Evolutionary conservation across 2,113 vertebrate genomes (phyloP), one percentile per base, ranked within the genome.

Genomic region (Phoenicopterus ruber): DNA sequence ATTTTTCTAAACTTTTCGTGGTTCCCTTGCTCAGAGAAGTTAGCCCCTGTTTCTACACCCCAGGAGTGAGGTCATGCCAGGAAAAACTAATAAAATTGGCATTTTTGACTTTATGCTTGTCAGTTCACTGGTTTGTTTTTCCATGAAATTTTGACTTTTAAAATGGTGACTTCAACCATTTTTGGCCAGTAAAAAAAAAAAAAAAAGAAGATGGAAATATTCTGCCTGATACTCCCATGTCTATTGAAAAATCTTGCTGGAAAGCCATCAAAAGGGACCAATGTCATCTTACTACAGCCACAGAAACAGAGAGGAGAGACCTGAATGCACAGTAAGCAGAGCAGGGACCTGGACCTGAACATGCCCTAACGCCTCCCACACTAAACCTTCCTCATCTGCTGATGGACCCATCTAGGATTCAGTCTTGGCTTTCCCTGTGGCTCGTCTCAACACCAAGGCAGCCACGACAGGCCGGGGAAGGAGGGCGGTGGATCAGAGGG

Each of bases 371-470:
- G 3, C 3, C 24, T 66, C 47, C 57, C 11, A 11, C 13, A 4
- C 11, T 42, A n/a, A 58, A 5, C 38, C 32, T 13, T 13, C 28
- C n/a, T 18, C 28, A 7, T 7, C 36, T 40, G 10, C 1, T 20
- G 57, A 13, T 31, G 44, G 19, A 9, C 2, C 25, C 0, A 0
- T 1, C 13, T 2, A 19, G 78, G 32, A 13, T 4, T 24, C 32
- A 52, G 26, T 2, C 58, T 69, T 40, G 79, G 25, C 29, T 67
- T 5, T 55, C 32, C 38, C 13, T 26, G 13, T 54, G 40, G 13
- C 9, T 59, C 29, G 4, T 38, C 9, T 62, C 5, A 44, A 9
- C 4, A 1, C 13, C 4, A 5, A 42, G 47, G 57, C 21, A 28
- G 42, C 9, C 14, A 54, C 61, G 24, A 2, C 6, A 49, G 36